These are phyloP conservation scores for Graphium colonna DNA, from an alignment of 2,888 invertebrate genomes.

Conservation along the genomic window DNA sequence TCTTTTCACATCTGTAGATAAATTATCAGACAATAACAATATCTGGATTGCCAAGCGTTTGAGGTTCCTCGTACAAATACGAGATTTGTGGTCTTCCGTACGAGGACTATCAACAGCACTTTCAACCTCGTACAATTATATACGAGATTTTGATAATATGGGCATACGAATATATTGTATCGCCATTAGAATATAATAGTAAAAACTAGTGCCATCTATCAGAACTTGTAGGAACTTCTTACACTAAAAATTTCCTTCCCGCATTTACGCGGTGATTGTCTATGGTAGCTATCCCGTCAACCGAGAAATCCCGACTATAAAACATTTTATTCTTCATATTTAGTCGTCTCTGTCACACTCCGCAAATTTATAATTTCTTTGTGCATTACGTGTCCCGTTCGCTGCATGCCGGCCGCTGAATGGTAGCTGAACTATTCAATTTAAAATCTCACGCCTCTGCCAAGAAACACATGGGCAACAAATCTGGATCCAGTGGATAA, in stretches of 20 bases:
- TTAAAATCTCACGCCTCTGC: constrained; percentile 20
- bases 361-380: not conserved
- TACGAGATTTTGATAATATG: too few relatives aligned
- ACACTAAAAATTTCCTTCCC: not conserved
- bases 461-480: constrained; percentile 24
- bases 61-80: too few relatives aligned
- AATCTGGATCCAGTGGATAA: constrained; percentile 25
- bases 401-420: too few relatives aligned
- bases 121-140: not conserved
- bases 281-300: constrained; percentile 5
- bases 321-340: not conserved
- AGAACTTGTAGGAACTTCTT: constrained; percentile 2
- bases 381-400: too few relatives aligned
- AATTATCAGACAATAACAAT: too few relatives aligned
- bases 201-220: constrained; percentile 1
- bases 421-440: constrained; percentile 18
- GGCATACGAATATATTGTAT: not conserved
- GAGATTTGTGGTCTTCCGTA: not conserved
- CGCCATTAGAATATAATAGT: not conserved
- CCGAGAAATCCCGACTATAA: constrained; percentile 2
- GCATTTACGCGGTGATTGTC: constrained; percentile 3
- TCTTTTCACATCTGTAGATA: too few relatives aligned
- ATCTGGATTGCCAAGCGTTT: not conserved
- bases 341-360: not conserved
- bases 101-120: not conserved